These are phyloP conservation scores for Melanaphis sacchari DNA, from an alignment of 1,140 invertebrate species.

Conservation along the genomic window DNA sequence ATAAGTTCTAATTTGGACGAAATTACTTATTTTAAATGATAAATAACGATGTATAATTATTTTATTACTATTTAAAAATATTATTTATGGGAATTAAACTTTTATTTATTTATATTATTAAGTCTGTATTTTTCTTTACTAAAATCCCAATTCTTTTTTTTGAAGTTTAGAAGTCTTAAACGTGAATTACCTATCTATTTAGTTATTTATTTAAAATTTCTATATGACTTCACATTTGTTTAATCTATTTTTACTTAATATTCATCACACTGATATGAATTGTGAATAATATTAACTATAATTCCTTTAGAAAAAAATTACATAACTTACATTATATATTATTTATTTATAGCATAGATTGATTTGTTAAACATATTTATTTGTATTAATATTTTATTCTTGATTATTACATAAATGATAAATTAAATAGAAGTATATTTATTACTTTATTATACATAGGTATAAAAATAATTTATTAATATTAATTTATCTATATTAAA, in stretches of 20 bases:
- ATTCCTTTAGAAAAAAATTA: neutral
- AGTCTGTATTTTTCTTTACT: too few relatives aligned
- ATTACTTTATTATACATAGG: neutral
- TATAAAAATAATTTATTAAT: neutral
- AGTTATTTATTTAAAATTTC: conserved; percentile 28
- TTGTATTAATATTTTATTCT: neutral
- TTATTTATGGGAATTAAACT: too few relatives aligned
- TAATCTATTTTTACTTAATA: conserved; percentile 25
- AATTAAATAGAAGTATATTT: neutral
- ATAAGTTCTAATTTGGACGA: too few relatives aligned
- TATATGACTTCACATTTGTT: neutral
- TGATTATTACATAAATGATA: too few relatives aligned
- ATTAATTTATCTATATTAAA: too few relatives aligned
- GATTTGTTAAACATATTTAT: neutral
- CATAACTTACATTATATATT: neutral
- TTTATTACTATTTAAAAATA: too few relatives aligned
- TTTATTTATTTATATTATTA: too few relatives aligned
- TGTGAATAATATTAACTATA: neutral
- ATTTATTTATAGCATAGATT: neutral
- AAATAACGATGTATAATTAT: too few relatives aligned
- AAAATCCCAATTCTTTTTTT: neutral
- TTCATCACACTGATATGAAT: neutral
- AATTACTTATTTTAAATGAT: too few relatives aligned
- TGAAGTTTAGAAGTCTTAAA: neutral
- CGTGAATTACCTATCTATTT: neutral